These are phyloP conservation scores for Cepphus grylle DNA, from an alignment of 2,113 vertebrate genomes.

Conservation along the genomic window DNA sequence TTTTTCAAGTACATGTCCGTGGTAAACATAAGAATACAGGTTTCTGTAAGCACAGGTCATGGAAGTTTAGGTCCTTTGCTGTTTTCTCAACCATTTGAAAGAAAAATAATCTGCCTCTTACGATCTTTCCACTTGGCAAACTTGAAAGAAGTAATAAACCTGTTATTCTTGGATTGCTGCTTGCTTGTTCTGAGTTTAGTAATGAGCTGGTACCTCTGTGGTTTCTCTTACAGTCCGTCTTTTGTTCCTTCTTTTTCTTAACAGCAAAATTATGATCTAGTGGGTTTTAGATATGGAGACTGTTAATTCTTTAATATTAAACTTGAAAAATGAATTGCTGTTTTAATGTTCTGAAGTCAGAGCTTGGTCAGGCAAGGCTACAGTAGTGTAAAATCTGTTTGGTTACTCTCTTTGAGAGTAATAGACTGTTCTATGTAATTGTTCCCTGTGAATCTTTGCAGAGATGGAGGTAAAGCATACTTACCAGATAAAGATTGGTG, in stretches of 20 bases:
- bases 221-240: neutral
- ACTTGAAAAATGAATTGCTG: neutral
- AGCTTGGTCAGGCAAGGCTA: neutral
- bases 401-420: neutral
- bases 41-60: neutral
- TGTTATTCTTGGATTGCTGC: conserved; percentile 40
- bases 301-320: neutral
- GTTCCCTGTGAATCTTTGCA: neutral
- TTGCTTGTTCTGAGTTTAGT: neutral
- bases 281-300: neutral
- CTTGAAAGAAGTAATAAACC: conserved; percentile 27
- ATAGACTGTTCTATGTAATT: neutral
- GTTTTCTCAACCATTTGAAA: conserved; percentile 43
- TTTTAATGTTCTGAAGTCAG: neutral
- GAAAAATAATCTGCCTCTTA: conserved; percentile 36
- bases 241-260: neutral
- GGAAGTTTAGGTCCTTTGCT: neutral
- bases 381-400: neutral
- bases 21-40: neutral
- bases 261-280: neutral
- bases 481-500: neutral
- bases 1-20: fast-evolving
- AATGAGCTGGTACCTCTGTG: neutral
- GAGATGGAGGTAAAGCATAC: neutral
- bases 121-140: neutral